phyloP scores from a whole-genome alignment of 2,113 vertebrate genomes.

The Pimephales promelas region DNA sequence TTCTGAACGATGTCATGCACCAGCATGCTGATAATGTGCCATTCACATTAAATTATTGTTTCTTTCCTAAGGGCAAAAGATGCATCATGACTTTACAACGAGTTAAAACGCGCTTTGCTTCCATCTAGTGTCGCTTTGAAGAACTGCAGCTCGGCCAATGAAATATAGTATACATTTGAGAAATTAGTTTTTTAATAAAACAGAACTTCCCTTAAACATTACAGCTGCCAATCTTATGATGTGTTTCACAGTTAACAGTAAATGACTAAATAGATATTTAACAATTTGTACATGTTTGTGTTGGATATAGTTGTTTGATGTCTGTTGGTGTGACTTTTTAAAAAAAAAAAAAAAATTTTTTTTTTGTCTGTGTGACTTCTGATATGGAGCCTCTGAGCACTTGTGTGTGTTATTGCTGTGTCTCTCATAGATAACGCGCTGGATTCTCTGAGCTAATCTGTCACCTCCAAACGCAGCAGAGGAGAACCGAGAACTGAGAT shows the following conservation, averaged over 20 bases:
- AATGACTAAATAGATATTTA: too few relatives aligned
- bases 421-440: not conserved
- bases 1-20: slow-evolving; percentile 19
- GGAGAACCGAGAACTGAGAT: not conserved
- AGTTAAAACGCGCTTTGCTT: slow-evolving; percentile 53
- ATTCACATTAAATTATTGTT: slow-evolving; percentile 14
- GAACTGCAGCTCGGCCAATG: not conserved
- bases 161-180: too few relatives aligned
- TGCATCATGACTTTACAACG: not conserved
- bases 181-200: not conserved
- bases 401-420: not conserved
- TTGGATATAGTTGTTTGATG: not conserved
- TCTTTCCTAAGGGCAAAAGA: not conserved
- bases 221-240: not conserved
- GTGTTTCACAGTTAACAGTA: not conserved
- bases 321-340: too few relatives aligned
- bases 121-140: slow-evolving; percentile 61
- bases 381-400: not conserved
- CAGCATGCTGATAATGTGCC: slow-evolving; percentile 18
- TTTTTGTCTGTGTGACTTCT: too few relatives aligned
- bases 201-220: not conserved
- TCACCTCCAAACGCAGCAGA: not conserved
- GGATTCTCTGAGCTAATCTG: not conserved
- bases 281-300: too few relatives aligned
- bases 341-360: too few relatives aligned